Evolutionary conservation across 2,888 invertebrate genomes (phyloP), one percentile per base, ranked within the genome.

Genomic region (Watsonalla binaria): DNA sequence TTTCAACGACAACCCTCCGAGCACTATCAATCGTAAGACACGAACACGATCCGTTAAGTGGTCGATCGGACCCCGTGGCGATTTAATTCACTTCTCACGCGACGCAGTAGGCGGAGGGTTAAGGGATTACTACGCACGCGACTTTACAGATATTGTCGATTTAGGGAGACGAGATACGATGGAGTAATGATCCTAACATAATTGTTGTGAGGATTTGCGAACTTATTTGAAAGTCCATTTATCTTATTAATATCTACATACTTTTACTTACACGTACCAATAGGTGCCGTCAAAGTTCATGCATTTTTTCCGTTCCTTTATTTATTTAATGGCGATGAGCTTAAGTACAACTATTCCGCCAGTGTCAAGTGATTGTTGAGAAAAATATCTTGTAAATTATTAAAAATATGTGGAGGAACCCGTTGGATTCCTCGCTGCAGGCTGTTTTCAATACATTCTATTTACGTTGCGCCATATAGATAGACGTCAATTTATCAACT

Each of bases 41-140:
- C 77, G 76, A 72, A 83, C 85, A 82, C 78, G 84, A 80, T 82
- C 81, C 74, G 77, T 77, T 86, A 86, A 88, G 87, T 87, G 86
- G 85, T 82, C 80, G 70, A 79, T 76, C 75, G 84, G 83, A 83
- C 82, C 86, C 86, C 82, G 80, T 65, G 80, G 80, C 78, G 80
- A 78, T 80, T 85, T 83, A 83, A 85, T 86, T 86, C 82, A 84
- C 86, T 89, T 89, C 89, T 88, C 90, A 89, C 89, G 87, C 85
- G 84, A 83, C 73, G 66, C 67, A 63, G 72, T 71, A 67, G 77
- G 75, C 70, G 78, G 81, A 80, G 85, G 86, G 84, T 82, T 83
- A 76, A 77, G 76, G 84, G 90, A 89, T 90, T 88, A 88, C 69
- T 61, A 58, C 79, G 66, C 89, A 90, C 89, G 88, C 87, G 90